Evolutionary conservation across 2,113 vertebrate species (phyloP).

Genomic region (Pleuronectes platessa): DNA sequence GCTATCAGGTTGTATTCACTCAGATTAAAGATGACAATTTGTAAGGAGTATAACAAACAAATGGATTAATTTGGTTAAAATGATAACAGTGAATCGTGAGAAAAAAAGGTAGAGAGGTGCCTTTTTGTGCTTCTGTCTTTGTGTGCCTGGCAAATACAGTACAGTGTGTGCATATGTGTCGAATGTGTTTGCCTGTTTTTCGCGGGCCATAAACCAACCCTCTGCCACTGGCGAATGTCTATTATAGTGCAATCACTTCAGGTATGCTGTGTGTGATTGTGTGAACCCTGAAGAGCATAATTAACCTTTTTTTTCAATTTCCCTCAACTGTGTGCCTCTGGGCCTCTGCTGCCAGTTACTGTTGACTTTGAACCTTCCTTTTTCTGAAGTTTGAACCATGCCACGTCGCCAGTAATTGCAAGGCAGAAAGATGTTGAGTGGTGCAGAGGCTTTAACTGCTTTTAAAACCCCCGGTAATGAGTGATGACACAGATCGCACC

Average conservation of each 20-base stretch:
- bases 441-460: conserved; percentile 42
- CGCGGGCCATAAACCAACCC: not conserved
- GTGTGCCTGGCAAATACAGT: not conserved
- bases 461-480: conserved; percentile 27
- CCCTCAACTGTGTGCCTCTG: conserved; percentile 45
- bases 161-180: conserved; percentile 1
- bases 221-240: conserved; percentile 26
- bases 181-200: not conserved
- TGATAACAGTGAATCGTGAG: not conserved
- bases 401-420: conserved; percentile 55
- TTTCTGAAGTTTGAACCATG: conserved; percentile 51
- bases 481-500: conserved; percentile 20
- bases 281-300: conserved; percentile 62
- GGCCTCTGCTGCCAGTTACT: conserved; percentile 48
- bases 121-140: not conserved
- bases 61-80: not conserved
- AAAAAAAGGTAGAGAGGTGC: too few relatives aligned
- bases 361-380: conserved; percentile 45
- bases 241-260: conserved; percentile 44
- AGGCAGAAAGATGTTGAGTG: conserved; percentile 31
- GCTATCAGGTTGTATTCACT: too few relatives aligned
- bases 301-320: conserved; percentile 65
- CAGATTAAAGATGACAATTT: too few relatives aligned
- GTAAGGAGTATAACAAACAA: not conserved
- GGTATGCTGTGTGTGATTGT: conserved; percentile 52